Base-by-base conservation (phyloP, 2,797 vertebrate genomes). In the Loris lydekkerianus region DNA sequence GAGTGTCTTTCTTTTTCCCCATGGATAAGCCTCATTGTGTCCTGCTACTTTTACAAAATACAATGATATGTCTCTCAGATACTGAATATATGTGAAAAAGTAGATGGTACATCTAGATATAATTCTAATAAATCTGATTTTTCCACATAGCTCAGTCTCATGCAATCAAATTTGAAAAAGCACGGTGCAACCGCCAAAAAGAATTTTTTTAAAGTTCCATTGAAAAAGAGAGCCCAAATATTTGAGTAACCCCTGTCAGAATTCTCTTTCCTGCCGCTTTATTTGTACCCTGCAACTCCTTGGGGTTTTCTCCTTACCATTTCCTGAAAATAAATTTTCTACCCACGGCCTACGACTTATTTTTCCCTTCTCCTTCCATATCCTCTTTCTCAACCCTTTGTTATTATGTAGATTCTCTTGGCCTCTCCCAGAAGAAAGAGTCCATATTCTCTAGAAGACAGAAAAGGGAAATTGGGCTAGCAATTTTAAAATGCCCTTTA, bases 401-500 rank as follows among this genome's bases (percentile, higher is more conserved):
- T 34, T 95, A 77, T 77, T 93, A 89, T 86, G 69, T 25, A 95
- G 80, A 86, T 84, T 86, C 34, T 46, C 67, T 94, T 93, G 93
- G 61, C 67, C 49, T 58, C 65, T 96, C 86, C 58, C 85, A 43
- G 25, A 95, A 86, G 58, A 89, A 67, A 84, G 70, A 96, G 86
- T 53, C 18, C 29, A 65, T 87, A 34, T 87, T 92, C 58, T 85
- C 94, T 86, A 96, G 72, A 67, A 92, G 73, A 97, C 67, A 93
- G 25, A 93, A 49, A 46, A 94, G 14, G 69, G 80, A 91, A 94
- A 86, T 63, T 61, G 21, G 34, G 37, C 53, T 84, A 61, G 91
- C 67, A 73, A 82, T 78, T 95, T 95, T 65, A 86, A 77, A 93
- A 84, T 96, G 84, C n/a, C 88, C 87, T 93, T 91, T 85, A 72